These are phyloP conservation scores for Turnix velox DNA, from an alignment of 2,113 vertebrate genomes.

Conservation along the genomic window DNA sequence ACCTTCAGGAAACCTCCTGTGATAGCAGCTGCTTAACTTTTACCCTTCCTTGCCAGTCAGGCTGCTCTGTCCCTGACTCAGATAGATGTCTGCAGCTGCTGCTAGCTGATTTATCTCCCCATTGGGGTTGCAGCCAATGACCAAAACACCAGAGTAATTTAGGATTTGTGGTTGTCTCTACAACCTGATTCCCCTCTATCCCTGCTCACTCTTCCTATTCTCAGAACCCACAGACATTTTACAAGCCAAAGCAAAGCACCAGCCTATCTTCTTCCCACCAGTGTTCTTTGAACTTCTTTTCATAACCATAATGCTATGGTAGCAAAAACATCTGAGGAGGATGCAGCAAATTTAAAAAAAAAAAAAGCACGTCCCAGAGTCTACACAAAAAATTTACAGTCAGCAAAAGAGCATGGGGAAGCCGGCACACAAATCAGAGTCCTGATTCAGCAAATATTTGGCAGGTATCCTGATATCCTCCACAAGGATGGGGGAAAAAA, in stretches of 20 bases:
- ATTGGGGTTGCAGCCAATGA: background rate
- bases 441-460: conserved; percentile 41
- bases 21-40: conserved; percentile 11
- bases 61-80: conserved; percentile 19
- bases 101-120: conserved; percentile 51
- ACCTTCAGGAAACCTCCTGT: conserved; percentile 36
- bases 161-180: background rate
- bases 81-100: conserved; percentile 34
- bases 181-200: background rate
- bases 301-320: conserved; percentile 28
- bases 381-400: background rate
- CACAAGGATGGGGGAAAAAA: background rate
- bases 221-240: background rate
- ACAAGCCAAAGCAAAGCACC: background rate
- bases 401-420: background rate
- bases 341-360: conserved; percentile 4
- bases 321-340: conserved; percentile 42
- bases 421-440: background rate
- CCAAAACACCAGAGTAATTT: conserved; percentile 52
- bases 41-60: background rate
- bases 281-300: conserved; percentile 11
- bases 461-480: conserved; percentile 7
- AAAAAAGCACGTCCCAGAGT: conserved; percentile 2
- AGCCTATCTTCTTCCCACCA: background rate
- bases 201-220: background rate